Evolutionary conservation across 2,113 vertebrate species (phyloP), one percentile per base, ranked within the genome.

Genomic region (Falco punctatus): DNA sequence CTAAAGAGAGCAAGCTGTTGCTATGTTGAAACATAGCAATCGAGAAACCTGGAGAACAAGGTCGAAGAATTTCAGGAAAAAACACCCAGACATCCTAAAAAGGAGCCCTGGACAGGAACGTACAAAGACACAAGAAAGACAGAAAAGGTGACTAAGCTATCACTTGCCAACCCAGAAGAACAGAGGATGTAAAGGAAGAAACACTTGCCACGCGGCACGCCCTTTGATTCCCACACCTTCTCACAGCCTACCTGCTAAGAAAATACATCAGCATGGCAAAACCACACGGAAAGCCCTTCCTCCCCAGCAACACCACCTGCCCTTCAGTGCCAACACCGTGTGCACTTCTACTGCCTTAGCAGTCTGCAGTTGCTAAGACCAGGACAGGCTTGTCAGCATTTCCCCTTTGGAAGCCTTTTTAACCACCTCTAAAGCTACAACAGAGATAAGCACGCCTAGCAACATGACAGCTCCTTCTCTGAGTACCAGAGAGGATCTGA

Each of bases 1-100:
- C 89, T 77, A 94, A 95, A 96, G 89, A 90, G 94, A 81, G 79
- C 96, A 96, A 94, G 94, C 93, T 97, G 87, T 88, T 96, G 91
- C 93, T 89, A 44, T 1, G 35, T 23, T 70, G 73, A 93, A 92
- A 91, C 4, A 23, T 18, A 85, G 69, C 91, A 93, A 58, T 69
- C 3, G 2, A 70, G 57, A 91, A 83, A 90, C 72, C 81, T 73
- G 59, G 80, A 42, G 81, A 94, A 81, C 72, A 86, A 88, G 66
- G 91, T 78, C 19, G 0, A 79, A 89, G 59, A 58, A 94, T 77
- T 82, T 46, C 67, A 52, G 42, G 42, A 92, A 92, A 91, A 96
- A 80, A 24, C 44, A 81, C 22, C 18, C 6, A 2, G 46, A 32
- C 49, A 66, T 69, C 73, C 65, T 79, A n/a, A 83, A 92, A 85